Evolutionary conservation across 2,113 vertebrate genomes (phyloP).

Genomic region (Petroica traversi): DNA sequence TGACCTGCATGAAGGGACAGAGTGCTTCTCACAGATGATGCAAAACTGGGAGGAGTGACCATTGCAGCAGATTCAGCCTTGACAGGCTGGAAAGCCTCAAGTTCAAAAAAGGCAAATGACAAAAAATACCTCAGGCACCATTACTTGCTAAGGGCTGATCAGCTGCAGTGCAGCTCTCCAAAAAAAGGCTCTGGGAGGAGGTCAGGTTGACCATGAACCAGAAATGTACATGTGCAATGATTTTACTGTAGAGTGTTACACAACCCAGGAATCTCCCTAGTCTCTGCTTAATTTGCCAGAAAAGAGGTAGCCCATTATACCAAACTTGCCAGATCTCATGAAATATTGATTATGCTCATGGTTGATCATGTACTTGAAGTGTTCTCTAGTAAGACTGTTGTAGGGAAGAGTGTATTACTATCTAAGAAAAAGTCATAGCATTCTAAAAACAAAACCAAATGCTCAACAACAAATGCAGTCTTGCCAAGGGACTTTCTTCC

Average conservation of each 20-base stretch:
- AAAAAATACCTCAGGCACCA: background rate
- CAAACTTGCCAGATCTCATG: accelerated
- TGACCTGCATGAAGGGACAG: background rate
- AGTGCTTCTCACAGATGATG: background rate
- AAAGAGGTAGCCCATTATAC: background rate
- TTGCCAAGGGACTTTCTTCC: background rate
- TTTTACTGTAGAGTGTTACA: background rate
- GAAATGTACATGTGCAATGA: accelerated
- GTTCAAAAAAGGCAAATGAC: background rate
- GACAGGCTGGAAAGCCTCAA: background rate
- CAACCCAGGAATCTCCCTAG: background rate
- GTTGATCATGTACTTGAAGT: background rate
- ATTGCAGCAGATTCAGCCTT: background rate
- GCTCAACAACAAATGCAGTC: background rate
- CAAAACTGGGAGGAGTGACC: background rate
- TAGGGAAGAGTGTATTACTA: background rate
- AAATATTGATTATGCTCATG: background rate
- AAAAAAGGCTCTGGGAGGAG: background rate
- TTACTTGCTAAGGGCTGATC: background rate
- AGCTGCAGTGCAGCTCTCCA: background rate
- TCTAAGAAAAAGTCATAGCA: background rate
- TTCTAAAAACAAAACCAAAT: background rate
- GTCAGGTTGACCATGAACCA: background rate
- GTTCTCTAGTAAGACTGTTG: background rate
- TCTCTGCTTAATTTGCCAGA: background rate